Evolutionary conservation across 2,888 invertebrate genomes (phyloP), one percentile per base, ranked within the genome.

Genomic region (Cheilosia impressa): DNA sequence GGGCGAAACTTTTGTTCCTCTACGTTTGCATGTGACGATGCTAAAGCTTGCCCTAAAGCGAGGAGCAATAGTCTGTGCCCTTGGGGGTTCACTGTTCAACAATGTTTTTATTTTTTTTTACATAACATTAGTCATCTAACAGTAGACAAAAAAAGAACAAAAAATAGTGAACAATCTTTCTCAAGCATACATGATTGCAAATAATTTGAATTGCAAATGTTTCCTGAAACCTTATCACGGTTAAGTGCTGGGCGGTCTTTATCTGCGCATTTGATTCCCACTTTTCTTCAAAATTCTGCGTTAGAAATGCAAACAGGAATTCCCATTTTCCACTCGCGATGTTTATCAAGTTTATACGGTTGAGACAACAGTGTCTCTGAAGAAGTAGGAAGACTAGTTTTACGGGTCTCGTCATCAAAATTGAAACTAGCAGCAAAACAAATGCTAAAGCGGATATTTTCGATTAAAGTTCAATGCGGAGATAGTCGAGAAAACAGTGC

Each of bases 51-150:
- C 5, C 53, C 43, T 15, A 27, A 13, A 22, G 19, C 31, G 43
- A 9, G 52, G 53, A 15, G 43, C 27, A 66, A 38, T 31, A 55
- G 43, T 31, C 55, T 68, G 68, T 43, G 68, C 68, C 71, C 60
- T 71, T 71, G 71, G 50, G 41, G 58, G 19, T 19, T 43, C n/a
- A 55, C 4, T 17, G 19, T 55, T n/a, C 69, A 34, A 4, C 62
- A 50, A 60, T 45, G 34, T 50, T 3, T 65, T 17, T 55, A 6
- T 50, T 13, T n/a, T 19, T 19, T 76, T 82, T 77, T 71, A 71
- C 45, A 71, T 82, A 82, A 77, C 45, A 77, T 82, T 77, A 82
- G 53, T 77, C 81, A 75, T 80, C 27, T 22, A n/a, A 19, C 22
- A 15, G 31, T 13, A 57, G 15, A 47, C 45, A 47, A 47, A 47